phyloP scores from a whole-genome alignment of 2,113 vertebrate genomes.

The Platysternon megacephalum region DNA sequence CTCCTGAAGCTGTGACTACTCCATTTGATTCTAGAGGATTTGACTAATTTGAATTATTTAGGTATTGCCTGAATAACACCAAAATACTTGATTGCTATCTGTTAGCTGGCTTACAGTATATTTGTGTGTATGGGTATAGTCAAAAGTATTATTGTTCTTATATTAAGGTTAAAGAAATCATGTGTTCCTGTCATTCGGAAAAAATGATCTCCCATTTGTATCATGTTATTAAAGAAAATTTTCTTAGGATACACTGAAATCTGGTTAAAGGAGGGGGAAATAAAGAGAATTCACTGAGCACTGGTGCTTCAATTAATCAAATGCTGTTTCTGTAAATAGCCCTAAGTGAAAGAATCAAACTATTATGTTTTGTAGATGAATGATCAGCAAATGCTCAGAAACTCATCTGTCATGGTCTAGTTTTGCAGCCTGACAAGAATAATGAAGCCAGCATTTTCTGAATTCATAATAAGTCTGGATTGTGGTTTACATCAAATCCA shows the following conservation, averaged over 20 bases:
- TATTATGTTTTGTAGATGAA: constrained; percentile 80
- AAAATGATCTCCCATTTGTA: constrained; percentile 52
- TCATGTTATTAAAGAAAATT: constrained; percentile 68
- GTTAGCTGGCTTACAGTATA: constrained; percentile 25
- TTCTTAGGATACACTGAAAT: constrained; percentile 59
- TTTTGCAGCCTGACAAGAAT: constrained; percentile 79
- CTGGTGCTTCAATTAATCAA: constrained; percentile 78
- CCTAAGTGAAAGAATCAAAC: constrained; percentile 79
- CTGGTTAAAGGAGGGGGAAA: constrained; percentile 42
- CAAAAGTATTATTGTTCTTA: constrained; percentile 40
- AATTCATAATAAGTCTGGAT: constrained; percentile 75
- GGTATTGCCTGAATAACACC: background rate
- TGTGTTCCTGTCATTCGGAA: constrained; percentile 26
- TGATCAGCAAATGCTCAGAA: constrained; percentile 79
- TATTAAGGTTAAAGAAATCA: constrained; percentile 52
- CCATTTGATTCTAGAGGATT: constrained; percentile 35
- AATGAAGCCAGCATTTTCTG: constrained; percentile 74
- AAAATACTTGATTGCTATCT: constrained; percentile 16
- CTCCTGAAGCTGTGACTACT: constrained; percentile 17
- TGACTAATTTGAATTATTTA: constrained; percentile 51
- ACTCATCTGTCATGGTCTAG: constrained; percentile 80
- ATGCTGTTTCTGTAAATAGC: constrained; percentile 79
- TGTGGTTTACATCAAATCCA: constrained; percentile 64
- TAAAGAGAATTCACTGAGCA: constrained; percentile 62
- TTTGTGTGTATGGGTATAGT: background rate